These are phyloP conservation scores for Nezara viridula DNA, from an alignment of 2,888 invertebrate species.

Conservation along the genomic window DNA sequence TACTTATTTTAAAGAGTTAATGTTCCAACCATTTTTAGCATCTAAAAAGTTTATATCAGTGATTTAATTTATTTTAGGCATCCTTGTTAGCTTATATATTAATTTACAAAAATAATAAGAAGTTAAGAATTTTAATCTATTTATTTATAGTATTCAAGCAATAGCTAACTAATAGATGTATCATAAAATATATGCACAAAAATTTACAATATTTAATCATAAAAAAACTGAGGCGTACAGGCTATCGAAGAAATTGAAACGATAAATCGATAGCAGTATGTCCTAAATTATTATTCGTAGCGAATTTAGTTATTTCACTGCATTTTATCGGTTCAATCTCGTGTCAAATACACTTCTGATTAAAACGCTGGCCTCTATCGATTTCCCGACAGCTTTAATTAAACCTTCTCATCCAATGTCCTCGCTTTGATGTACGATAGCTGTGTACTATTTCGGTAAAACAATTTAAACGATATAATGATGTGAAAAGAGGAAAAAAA, in stretches of 20 bases:
- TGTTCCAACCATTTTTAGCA: neutral
- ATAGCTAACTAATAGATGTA: too few relatives aligned
- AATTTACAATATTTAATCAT: too few relatives aligned
- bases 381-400: neutral
- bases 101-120: too few relatives aligned
- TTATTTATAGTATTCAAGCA: too few relatives aligned
- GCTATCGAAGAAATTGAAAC: neutral
- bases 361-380: neutral
- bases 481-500: too few relatives aligned
- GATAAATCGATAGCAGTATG: neutral
- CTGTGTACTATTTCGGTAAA: neutral
- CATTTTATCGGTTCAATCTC: neutral
- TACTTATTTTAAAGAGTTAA: neutral
- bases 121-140: too few relatives aligned
- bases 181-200: too few relatives aligned
- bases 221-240: too few relatives aligned
- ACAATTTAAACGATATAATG: neutral
- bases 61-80: neutral
- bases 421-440: neutral
- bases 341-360: neutral
- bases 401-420: neutral
- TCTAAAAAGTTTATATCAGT: neutral
- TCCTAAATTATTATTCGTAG: neutral
- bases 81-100: too few relatives aligned
- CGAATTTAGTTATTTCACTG: neutral